Percentiles rank a stretch among this genome's conserved stretches.
Conservation (phyloP, 1,140 invertebrate species). For the Drosophila truncata region DNA sequence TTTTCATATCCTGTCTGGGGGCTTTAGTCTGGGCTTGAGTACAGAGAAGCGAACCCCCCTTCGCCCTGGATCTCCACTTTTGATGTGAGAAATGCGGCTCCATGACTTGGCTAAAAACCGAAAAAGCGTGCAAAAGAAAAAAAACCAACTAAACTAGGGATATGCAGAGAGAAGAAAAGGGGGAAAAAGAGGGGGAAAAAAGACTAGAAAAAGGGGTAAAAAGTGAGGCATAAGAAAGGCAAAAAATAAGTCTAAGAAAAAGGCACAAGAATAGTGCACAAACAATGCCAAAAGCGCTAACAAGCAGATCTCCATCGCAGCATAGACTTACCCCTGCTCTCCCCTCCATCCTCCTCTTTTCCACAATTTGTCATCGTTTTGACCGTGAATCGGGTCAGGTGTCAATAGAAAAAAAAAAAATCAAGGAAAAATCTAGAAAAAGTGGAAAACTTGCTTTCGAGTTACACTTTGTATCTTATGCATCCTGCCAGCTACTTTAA, state of each 20-base stretch:
- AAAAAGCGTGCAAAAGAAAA: constrained; percentile 72
- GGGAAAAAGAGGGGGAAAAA: not conserved
- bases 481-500: constrained; percentile 75
- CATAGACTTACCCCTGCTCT: too few relatives aligned
- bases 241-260: constrained; percentile 2
- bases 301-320: constrained; percentile 43
- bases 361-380: constrained; percentile 69
- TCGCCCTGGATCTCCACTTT: constrained; percentile 8
- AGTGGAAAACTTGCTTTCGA: constrained; percentile 30
- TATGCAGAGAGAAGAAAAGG: constrained; percentile 25
- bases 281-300: constrained; percentile 66
- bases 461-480: constrained; percentile 49
- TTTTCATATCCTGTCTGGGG: constrained; percentile 81
- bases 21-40: constrained; percentile 57
- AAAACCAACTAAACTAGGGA: constrained; percentile 67
- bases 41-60: constrained; percentile 18
- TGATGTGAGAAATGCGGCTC: constrained; percentile 70
- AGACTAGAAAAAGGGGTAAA: not conserved
- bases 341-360: not conserved
- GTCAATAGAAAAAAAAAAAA: constrained; percentile 53
- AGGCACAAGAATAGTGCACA: constrained; percentile 45
- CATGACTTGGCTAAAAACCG: constrained; percentile 78
- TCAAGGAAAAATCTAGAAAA: constrained; percentile 19
- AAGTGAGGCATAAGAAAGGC: not conserved
- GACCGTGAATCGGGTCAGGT: constrained; percentile 77